Evolutionary conservation across 2,113 vertebrate genomes (phyloP).

Genomic region (Gnathonemus longibarbis): DNA sequence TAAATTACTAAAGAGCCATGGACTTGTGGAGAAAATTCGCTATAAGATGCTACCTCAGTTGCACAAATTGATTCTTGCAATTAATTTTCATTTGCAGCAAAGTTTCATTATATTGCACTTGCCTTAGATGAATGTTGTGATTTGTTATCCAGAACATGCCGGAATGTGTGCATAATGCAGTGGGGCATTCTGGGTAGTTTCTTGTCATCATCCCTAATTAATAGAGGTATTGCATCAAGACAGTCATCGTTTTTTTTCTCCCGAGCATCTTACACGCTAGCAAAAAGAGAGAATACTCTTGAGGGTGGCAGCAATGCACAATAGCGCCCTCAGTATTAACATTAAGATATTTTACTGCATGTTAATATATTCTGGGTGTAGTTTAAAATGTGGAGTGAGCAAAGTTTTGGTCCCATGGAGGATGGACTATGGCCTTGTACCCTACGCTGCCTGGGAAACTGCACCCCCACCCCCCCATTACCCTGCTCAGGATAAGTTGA

Average conservation of each 20-base stretch:
- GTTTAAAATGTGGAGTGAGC: background rate
- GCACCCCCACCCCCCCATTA: background rate
- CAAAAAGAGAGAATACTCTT: background rate
- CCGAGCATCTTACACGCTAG: background rate
- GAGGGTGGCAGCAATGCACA: background rate
- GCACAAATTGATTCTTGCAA: background rate
- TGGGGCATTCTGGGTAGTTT: background rate
- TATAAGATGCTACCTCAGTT: background rate
- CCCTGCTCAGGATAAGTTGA: background rate
- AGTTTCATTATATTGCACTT: background rate
- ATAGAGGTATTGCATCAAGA: background rate
- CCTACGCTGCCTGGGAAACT: background rate
- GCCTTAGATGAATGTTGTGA: background rate
- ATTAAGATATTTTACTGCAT: background rate
- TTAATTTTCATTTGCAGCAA: background rate
- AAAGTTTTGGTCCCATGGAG: background rate
- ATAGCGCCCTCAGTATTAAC: background rate
- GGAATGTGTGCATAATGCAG: background rate
- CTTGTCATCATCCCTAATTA: background rate
- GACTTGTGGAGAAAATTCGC: background rate
- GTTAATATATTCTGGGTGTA: background rate
- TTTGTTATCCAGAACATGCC: background rate
- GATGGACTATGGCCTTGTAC: background rate
- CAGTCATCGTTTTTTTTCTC: background rate
- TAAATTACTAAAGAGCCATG: background rate